Conservation (phyloP, 30 jellyfish, hydroid and myxozoan genomes). For the Hydra vulgaris region DNA sequence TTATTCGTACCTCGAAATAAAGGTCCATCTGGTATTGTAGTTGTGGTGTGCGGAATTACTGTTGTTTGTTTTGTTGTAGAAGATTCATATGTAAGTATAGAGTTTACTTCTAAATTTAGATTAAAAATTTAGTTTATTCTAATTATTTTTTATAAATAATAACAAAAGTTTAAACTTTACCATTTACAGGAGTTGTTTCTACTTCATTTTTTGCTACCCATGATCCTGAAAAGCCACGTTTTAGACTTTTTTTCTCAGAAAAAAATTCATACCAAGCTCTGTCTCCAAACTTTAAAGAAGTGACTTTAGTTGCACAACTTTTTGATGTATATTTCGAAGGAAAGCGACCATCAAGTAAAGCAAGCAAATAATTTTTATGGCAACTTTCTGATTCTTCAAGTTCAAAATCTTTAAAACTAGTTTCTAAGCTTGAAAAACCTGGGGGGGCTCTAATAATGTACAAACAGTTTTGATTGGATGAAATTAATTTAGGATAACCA, state of each 20-base stretch:
- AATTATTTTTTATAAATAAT: no score
- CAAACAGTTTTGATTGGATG: slow-evolving; percentile 43
- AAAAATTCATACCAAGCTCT: slow-evolving; percentile 69
- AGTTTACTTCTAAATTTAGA: neutral
- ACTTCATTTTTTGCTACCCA: slow-evolving; percentile 25
- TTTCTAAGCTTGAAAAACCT: slow-evolving; percentile 31
- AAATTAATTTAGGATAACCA: slow-evolving; percentile 32
- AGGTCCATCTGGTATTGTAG: slow-evolving; percentile 1
- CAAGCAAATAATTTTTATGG: slow-evolving; percentile 43
- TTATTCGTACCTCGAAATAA: neutral
- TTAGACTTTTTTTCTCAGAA: slow-evolving; percentile 29
- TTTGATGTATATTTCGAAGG: slow-evolving; percentile 57
- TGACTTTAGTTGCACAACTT: slow-evolving; percentile 51
- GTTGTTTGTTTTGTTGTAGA: neutral
- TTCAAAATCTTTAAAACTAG: slow-evolving; percentile 39
- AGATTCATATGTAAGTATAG: neutral
- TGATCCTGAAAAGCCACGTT: slow-evolving; percentile 9
- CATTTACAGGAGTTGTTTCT: no score
- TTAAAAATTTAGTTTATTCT: no score
- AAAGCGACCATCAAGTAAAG: slow-evolving; percentile 42
- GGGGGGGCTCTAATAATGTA: slow-evolving; percentile 54
- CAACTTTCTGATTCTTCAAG: slow-evolving; percentile 40
- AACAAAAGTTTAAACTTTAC: no score
- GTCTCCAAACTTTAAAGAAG: slow-evolving; percentile 43
- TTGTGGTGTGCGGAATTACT: neutral